Evolutionary conservation across 2,888 invertebrate genomes (phyloP).

Genomic region (Stegana nigrithorax): DNA sequence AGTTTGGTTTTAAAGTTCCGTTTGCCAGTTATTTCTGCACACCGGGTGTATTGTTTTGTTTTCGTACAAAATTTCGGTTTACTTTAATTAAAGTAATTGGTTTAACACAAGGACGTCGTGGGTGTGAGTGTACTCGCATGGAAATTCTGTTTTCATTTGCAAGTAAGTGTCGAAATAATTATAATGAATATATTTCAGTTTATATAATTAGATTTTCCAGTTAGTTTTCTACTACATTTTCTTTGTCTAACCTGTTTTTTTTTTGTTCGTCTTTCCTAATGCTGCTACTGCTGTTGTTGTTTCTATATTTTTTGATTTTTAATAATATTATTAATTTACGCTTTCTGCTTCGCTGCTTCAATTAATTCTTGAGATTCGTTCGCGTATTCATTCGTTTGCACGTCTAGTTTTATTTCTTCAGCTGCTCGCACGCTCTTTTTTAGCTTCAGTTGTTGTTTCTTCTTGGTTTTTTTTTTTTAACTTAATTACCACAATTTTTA

Average conservation of each 20-base stretch:
- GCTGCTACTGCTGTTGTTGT: conserved; percentile 26
- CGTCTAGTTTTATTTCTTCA: neutral
- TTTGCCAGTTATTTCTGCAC: neutral
- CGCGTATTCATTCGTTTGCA: neutral
- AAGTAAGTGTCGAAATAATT: conserved; percentile 22
- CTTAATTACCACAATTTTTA: conserved; percentile 41
- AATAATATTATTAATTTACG: conserved; percentile 45
- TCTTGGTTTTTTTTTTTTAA: conserved; percentile 14
- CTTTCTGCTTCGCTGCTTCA: conserved; percentile 57
- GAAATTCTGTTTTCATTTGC: conserved; percentile 4
- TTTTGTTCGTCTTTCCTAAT: conserved; percentile 7
- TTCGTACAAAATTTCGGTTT: conserved; percentile 21
- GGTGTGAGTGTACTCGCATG: too few species aligned
- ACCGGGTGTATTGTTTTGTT: neutral
- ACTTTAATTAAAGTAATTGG: conserved; percentile 14
- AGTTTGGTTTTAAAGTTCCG: neutral
- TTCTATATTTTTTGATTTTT: conserved; percentile 16
- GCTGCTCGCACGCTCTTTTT: too few species aligned
- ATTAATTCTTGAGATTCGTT: conserved; percentile 50
- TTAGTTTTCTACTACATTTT: conserved; percentile 18
- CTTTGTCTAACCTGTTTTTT: conserved; percentile 26
- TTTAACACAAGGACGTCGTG: too few species aligned
- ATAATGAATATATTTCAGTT: conserved; percentile 18
- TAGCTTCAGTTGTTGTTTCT: conserved; percentile 1
- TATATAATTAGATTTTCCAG: conserved; percentile 34